Conservation (phyloP, 2,113 vertebrate genomes). For the Euleptes europaea region DNA sequence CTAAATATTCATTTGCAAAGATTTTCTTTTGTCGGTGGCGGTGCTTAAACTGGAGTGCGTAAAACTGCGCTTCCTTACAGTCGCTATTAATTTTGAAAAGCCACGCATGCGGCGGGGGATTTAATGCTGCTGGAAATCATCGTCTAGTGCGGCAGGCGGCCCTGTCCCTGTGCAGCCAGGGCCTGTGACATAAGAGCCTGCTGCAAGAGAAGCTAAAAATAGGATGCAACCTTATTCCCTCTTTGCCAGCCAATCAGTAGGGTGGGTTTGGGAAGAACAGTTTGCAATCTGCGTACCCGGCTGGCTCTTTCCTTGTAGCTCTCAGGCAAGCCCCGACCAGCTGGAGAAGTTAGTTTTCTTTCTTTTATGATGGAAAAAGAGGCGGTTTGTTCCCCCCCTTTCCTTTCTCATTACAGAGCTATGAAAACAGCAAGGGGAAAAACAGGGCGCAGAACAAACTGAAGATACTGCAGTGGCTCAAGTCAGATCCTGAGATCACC, state of each 20-base stretch:
- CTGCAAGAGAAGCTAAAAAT: slow-evolving; percentile 67
- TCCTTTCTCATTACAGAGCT: not conserved
- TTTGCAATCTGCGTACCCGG: not conserved
- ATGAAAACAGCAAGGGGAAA: fast-evolving
- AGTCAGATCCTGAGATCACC: not conserved
- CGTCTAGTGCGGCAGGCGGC: not conserved
- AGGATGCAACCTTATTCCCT: slow-evolving; percentile 56
- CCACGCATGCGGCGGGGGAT: fast-evolving
- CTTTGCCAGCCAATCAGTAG: slow-evolving; percentile 16
- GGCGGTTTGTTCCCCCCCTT: not conserved
- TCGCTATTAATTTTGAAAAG: not conserved
- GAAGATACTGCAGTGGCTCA: not conserved
- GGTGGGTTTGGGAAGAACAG: not conserved
- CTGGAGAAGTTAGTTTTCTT: not conserved
- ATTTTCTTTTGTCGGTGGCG: not conserved
- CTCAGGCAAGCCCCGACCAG: not conserved
- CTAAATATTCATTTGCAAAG: not conserved
- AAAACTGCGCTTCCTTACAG: not conserved
- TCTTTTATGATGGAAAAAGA: not conserved
- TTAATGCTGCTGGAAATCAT: not conserved
- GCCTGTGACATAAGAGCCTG: slow-evolving; percentile 25
- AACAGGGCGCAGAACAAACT: not conserved
- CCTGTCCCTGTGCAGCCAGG: slow-evolving; percentile 39
- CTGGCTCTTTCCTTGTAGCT: slow-evolving; percentile 41
- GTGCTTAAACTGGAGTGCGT: not conserved